A percentile compares a stretch with the other conserved stretches of the same genome.
Evolutionary conservation across 2,113 vertebrate genomes (phyloP).

Genomic region (Poeciliopsis prolifica): DNA sequence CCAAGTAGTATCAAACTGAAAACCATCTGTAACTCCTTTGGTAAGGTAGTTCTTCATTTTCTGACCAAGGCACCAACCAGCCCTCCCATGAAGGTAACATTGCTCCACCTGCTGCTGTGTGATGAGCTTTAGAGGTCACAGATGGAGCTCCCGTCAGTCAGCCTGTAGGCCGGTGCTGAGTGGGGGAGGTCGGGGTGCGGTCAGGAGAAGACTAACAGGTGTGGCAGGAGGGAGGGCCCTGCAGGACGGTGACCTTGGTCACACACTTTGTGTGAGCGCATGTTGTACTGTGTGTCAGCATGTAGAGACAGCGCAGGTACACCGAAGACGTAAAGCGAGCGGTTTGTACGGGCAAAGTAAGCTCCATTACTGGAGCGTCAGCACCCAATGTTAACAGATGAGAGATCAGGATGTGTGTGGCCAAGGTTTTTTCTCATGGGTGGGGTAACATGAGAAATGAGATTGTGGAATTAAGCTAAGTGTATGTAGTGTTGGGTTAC

Average conservation of each 20-base stretch:
- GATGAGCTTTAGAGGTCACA: constrained; percentile 59
- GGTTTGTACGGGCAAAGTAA: too few species aligned
- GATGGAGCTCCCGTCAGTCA: constrained; percentile 58
- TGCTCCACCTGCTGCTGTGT: constrained; percentile 11
- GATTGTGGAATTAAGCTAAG: not conserved
- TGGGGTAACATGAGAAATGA: not conserved
- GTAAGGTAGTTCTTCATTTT: not conserved
- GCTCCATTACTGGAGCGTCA: not conserved
- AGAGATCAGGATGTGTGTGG: not conserved
- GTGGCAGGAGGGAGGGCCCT: not conserved
- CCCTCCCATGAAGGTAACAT: constrained; percentile 11
- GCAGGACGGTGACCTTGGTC: not conserved
- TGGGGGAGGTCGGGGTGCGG: constrained; percentile 46
- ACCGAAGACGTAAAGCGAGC: not conserved
- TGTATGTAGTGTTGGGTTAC: not conserved
- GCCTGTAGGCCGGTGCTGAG: constrained; percentile 51
- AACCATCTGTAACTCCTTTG: not conserved
- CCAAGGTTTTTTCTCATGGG: not conserved
- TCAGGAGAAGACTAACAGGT: constrained; percentile 38
- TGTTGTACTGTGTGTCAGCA: not conserved
- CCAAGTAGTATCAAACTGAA: not conserved
- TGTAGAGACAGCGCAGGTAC: not conserved
- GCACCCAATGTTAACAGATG: too few species aligned
- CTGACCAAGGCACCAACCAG: not conserved
- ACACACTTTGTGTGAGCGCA: not conserved